phyloP scores from a whole-genome alignment of 2,113 vertebrate genomes.

The Tiliqua scincoides region DNA sequence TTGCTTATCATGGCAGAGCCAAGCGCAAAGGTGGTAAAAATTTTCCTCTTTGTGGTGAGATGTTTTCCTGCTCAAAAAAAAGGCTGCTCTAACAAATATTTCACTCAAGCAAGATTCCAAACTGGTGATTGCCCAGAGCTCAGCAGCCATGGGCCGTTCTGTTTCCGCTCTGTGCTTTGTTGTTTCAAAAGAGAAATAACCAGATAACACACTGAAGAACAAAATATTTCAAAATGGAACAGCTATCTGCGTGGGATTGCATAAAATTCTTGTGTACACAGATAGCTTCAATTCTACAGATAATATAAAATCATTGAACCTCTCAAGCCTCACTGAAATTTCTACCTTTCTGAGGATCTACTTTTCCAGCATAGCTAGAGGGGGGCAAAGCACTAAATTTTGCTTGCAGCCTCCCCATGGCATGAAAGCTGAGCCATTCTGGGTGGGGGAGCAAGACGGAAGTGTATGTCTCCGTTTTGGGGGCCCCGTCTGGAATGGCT shows the following conservation, averaged over 20 bases:
- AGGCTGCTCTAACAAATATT: not conserved
- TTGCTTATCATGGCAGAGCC: constrained; percentile 48
- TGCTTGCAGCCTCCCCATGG: too few relatives aligned
- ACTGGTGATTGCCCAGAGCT: constrained; percentile 17
- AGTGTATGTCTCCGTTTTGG: too few relatives aligned
- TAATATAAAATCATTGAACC: not conserved
- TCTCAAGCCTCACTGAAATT: not conserved
- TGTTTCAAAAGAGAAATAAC: constrained; percentile 13
- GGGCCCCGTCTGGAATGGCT: too few relatives aligned
- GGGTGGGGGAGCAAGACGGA: too few relatives aligned
- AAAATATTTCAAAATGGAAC: not conserved
- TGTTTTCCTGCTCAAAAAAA: not conserved
- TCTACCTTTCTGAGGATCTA: not conserved
- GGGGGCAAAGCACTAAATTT: too few relatives aligned
- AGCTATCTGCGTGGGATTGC: not conserved
- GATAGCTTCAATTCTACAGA: not conserved
- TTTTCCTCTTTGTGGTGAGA: not conserved
- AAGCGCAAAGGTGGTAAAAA: constrained; percentile 37
- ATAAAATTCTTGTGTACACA: not conserved
- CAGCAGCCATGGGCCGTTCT: not conserved
- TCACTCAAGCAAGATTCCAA: not conserved
- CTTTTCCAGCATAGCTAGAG: too few relatives aligned
- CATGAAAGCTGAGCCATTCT: too few relatives aligned
- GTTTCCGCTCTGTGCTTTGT: constrained; percentile 11
- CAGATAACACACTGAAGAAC: not conserved